These are phyloP conservation scores for Alethe castanea DNA, from an alignment of 2,113 vertebrate species.

Conservation along the genomic window DNA sequence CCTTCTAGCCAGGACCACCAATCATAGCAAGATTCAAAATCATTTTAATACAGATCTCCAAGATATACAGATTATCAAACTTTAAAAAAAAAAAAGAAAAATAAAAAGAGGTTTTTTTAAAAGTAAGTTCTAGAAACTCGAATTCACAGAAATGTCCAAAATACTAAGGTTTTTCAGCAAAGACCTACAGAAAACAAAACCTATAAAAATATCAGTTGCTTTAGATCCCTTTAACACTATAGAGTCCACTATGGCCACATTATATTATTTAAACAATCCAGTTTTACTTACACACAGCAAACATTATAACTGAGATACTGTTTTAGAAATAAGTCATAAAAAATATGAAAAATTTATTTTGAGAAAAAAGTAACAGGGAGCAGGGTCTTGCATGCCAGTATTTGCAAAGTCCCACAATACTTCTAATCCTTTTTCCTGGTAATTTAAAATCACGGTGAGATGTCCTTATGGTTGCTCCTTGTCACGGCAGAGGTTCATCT, in stretches of 20 bases:
- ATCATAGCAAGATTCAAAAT: not conserved
- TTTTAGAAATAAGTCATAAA: not conserved
- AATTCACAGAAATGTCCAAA: not conserved
- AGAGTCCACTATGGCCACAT: not conserved
- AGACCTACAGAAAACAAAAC: not conserved
- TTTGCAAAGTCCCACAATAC: not conserved
- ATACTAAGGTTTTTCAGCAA: not conserved
- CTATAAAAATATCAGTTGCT: not conserved
- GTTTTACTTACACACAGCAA: not conserved
- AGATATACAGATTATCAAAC: not conserved
- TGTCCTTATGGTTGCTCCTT: not conserved
- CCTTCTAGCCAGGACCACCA: not conserved
- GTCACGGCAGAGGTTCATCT: not conserved
- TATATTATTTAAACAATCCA: not conserved
- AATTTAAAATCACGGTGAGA: not conserved
- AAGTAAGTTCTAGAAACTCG: rapidly evolving
- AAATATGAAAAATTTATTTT: not conserved
- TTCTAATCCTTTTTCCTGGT: not conserved
- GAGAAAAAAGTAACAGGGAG: not conserved
- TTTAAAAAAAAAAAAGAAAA: not conserved
- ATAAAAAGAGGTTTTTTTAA: not conserved
- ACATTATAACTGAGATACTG: not conserved
- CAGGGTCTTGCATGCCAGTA: not conserved
- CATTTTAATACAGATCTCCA: not conserved
- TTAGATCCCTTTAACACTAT: not conserved